These are phyloP conservation scores for Nycteola revayana DNA, from an alignment of 2,888 invertebrate species.

Conservation along the genomic window DNA sequence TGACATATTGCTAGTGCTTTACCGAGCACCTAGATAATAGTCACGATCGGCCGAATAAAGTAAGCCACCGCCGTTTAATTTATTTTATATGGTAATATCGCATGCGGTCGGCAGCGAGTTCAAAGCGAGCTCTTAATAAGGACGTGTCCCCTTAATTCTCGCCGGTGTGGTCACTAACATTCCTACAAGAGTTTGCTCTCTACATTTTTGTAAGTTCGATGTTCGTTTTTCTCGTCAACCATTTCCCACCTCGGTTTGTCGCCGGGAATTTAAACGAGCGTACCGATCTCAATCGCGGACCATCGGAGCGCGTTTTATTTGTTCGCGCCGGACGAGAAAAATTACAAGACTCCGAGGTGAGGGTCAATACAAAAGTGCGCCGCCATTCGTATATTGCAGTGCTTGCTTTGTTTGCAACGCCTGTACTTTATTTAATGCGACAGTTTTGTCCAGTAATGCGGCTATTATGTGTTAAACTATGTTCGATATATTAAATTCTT, in stretches of 20 bases:
- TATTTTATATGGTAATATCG: slow-evolving; percentile 61
- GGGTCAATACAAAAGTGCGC: slow-evolving; percentile 42
- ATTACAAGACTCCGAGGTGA: slow-evolving; percentile 39
- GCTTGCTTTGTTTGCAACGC: slow-evolving; percentile 22
- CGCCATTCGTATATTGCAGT: slow-evolving; percentile 28
- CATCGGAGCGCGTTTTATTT: slow-evolving; percentile 41
- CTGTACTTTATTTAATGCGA: slow-evolving; percentile 36
- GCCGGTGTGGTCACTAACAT: slow-evolving; percentile 61
- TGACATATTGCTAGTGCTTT: slow-evolving; percentile 37
- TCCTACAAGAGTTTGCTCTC: slow-evolving; percentile 74
- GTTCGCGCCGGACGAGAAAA: slow-evolving; percentile 48
- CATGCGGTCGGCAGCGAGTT: slow-evolving; percentile 46
- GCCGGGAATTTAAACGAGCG: slow-evolving; percentile 69
- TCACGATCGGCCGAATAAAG: slow-evolving; percentile 29
- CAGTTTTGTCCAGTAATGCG: slow-evolving; percentile 27
- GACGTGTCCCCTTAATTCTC: slow-evolving; percentile 60
- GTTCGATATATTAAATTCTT: slow-evolving; percentile 1
- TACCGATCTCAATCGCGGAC: slow-evolving; percentile 53
- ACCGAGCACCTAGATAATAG: slow-evolving; percentile 28
- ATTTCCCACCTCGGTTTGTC: slow-evolving; percentile 67
- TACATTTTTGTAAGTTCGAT: slow-evolving; percentile 60
- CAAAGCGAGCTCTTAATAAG: slow-evolving; percentile 67
- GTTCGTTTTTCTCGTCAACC: slow-evolving; percentile 59
- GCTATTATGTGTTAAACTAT: slow-evolving; percentile 24
- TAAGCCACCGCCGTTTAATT: slow-evolving; percentile 44